phyloP scores from a whole-genome alignment of 1,140 invertebrate genomes.

The Bombus soroeensis region DNA sequence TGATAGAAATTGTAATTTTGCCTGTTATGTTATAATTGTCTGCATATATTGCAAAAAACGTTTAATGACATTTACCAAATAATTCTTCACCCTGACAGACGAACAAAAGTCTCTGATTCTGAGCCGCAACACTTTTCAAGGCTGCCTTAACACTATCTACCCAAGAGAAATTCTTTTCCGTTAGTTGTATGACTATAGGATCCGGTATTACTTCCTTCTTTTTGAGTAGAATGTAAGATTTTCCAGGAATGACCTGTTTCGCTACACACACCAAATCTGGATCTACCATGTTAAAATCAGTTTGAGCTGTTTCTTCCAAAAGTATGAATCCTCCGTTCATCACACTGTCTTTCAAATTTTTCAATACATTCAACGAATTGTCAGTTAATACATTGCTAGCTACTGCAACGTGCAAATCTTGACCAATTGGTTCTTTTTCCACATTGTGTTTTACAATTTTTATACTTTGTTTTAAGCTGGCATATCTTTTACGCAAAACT shows the following conservation, averaged over 20 bases:
- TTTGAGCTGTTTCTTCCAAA: constrained; percentile 87
- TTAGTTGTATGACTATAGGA: constrained; percentile 84
- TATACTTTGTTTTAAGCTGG: constrained; percentile 84
- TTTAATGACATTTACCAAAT: constrained; percentile 72
- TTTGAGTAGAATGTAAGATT: constrained; percentile 85
- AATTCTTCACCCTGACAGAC: constrained; percentile 87
- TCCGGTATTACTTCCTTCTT: constrained; percentile 76
- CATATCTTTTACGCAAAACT: constrained; percentile 78
- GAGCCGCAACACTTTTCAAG: constrained; percentile 84
- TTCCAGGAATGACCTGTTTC: constrained; percentile 84
- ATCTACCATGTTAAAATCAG: constrained; percentile 67
- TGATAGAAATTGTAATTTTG: neutral
- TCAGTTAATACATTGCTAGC: constrained; percentile 85
- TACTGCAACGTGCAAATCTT: constrained; percentile 87
- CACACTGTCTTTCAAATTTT: constrained; percentile 86
- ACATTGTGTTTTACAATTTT: constrained; percentile 85
- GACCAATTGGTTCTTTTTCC: constrained; percentile 83
- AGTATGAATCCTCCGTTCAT: constrained; percentile 90
- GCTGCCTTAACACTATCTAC: constrained; percentile 90
- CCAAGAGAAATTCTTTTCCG: constrained; percentile 90
- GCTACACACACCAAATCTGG: constrained; percentile 83
- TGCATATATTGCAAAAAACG: neutral
- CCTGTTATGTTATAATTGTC: too few relatives aligned
- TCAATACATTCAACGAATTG: constrained; percentile 75
- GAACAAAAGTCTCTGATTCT: constrained; percentile 87